Percentiles rank a stretch among this genome's conserved stretches.
These are phyloP conservation scores for Eptatretus burgeri DNA, from an alignment of 2,113 vertebrate species.

Conservation along the genomic window DNA sequence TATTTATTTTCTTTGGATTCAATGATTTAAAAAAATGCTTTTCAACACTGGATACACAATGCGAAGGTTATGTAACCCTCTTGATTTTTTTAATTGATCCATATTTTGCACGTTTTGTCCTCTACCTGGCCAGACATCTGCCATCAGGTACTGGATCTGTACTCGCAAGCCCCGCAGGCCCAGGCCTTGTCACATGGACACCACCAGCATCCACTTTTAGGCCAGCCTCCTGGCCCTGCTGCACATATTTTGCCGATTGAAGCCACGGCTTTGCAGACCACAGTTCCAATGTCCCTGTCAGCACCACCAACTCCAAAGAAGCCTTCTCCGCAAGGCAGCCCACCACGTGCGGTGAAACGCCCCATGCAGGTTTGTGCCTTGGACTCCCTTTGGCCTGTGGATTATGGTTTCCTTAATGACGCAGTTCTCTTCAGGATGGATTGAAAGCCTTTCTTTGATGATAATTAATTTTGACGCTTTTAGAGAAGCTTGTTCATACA, in stretches of 20 bases:
- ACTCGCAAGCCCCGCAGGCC: constrained; percentile 90
- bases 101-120: neutral
- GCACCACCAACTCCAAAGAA: neutral
- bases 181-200: constrained; percentile 17
- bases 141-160: constrained; percentile 90
- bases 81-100: neutral
- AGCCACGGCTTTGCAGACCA: too few relatives aligned
- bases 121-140: constrained; percentile 41
- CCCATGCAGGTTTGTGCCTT: neutral
- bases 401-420: too few relatives aligned
- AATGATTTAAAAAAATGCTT: neutral
- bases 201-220: too few relatives aligned
- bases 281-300: neutral
- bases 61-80: neutral
- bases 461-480: too few relatives aligned
- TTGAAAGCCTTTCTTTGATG: too few relatives aligned
- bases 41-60: neutral
- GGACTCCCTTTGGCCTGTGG: too few relatives aligned
- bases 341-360: neutral
- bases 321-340: neutral
- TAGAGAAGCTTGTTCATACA: too few relatives aligned
- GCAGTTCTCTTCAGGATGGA: too few relatives aligned
- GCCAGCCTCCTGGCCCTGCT: too few relatives aligned
- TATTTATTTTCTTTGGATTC: neutral
- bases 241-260: too few relatives aligned